These are phyloP conservation scores for Speoplatyrhinus poulsoni DNA, from an alignment of 2,113 vertebrate genomes.

Conservation along the genomic window DNA sequence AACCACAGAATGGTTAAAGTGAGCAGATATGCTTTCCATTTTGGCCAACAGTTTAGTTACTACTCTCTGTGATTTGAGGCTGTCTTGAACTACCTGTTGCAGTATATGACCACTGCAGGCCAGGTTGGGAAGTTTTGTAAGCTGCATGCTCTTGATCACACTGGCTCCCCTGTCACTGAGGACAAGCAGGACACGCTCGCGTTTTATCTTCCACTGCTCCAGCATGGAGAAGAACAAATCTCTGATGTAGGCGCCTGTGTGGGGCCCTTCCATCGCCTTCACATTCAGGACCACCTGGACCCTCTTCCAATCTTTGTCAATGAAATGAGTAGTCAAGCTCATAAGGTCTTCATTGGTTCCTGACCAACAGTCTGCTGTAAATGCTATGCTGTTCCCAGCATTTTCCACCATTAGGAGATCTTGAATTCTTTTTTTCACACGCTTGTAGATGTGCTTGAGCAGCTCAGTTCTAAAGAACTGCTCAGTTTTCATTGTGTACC, in stretches of 20 bases:
- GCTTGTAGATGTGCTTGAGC: neutral
- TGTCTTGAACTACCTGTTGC: too few species aligned
- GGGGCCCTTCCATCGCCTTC: neutral
- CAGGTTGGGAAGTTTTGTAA: too few species aligned
- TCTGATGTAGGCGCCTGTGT: constrained; percentile 8
- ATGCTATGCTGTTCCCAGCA: neutral
- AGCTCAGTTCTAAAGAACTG: neutral
- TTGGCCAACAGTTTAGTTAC: neutral
- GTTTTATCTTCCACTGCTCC: constrained; percentile 6
- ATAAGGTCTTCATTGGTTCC: neutral
- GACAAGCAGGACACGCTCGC: constrained; percentile 9
- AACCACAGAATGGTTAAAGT: too few species aligned
- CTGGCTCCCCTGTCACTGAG: constrained; percentile 35
- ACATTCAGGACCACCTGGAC: constrained; percentile 9
- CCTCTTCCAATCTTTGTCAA: neutral
- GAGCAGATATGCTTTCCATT: neutral
- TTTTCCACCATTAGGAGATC: neutral
- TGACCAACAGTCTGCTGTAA: constrained; percentile 1
- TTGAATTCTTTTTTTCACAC: neutral
- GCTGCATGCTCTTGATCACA: neutral
- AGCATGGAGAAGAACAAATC: constrained; percentile 5
- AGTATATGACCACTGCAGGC: too few species aligned
- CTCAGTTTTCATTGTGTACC: constrained; percentile 3
- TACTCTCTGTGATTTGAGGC: too few species aligned
- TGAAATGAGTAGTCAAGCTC: constrained; percentile 19